Conservation (phyloP, 2,797 vertebrate genomes). For the Yasuhikotakia modesta region DNA sequence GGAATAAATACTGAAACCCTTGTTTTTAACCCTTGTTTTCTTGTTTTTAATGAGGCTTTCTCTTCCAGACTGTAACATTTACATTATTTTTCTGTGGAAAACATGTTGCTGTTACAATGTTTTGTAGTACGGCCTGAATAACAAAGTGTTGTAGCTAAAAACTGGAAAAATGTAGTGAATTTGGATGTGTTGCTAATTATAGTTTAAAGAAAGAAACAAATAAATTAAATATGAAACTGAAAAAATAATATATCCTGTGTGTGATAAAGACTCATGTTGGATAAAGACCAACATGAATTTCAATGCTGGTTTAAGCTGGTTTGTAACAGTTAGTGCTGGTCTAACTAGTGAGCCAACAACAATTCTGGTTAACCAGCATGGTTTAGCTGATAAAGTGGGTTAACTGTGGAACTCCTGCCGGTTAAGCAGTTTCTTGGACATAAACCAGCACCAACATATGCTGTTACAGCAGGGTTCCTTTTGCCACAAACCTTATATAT, state of each 20-base stretch:
- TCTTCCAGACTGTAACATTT: not conserved
- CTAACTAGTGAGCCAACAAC: no score
- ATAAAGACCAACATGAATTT: not conserved
- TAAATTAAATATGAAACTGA: not conserved
- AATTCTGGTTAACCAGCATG: no score
- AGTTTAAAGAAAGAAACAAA: not conserved
- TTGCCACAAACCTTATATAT: no score
- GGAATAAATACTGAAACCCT: constrained; percentile 7
- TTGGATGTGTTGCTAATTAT: not conserved
- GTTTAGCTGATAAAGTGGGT: no score
- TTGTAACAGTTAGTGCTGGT: no score
- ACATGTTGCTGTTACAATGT: not conserved
- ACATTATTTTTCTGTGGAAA: not conserved
- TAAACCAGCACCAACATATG: no score
- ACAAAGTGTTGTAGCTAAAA: not conserved
- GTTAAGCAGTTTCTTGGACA: no score
- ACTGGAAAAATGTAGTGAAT: not conserved
- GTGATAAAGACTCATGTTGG: no score
- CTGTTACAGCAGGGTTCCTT: no score
- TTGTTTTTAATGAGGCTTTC: not conserved
- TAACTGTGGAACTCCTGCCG: no score
- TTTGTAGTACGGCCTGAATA: not conserved
- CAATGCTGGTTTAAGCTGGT: not conserved
- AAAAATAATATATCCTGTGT: no score
- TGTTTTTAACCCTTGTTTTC: no score